phyloP scores from a whole-genome alignment of 2,113 vertebrate genomes.

The Muntiacus muntjak region DNA sequence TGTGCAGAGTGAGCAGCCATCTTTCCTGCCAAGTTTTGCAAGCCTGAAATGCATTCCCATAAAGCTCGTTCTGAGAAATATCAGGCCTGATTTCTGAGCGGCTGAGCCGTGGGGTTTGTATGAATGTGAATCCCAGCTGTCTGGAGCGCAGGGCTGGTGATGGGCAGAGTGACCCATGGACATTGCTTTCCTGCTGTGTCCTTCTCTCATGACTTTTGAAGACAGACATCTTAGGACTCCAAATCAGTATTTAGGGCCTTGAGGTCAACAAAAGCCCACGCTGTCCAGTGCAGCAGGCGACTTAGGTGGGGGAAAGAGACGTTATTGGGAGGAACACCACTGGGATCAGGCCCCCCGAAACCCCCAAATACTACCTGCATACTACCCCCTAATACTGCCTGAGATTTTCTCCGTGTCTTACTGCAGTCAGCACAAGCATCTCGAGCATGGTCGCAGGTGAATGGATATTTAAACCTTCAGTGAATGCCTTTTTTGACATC shows the following conservation, averaged over 20 bases:
- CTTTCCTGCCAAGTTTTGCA: slow-evolving; percentile 39
- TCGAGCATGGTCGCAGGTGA: not conserved
- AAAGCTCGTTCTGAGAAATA: slow-evolving; percentile 21
- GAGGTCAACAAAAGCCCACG: not conserved
- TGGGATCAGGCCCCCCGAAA: not conserved
- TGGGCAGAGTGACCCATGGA: not conserved
- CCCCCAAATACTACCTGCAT: not conserved
- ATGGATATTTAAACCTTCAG: not conserved
- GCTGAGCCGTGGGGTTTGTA: not conserved
- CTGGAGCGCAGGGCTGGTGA: rapidly evolving
- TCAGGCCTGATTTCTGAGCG: not conserved
- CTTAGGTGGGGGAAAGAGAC: not conserved
- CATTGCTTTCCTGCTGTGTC: not conserved
- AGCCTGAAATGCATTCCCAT: slow-evolving; percentile 37
- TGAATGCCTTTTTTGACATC: not conserved
- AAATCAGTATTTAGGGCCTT: not conserved
- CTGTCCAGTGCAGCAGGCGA: no score
- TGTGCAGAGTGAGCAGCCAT: not conserved
- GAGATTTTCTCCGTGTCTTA: not conserved
- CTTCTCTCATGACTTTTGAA: not conserved
- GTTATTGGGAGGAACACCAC: rapidly evolving
- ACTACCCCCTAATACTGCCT: not conserved
- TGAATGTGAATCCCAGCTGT: slow-evolving; percentile 1
- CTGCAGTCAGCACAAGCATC: not conserved
- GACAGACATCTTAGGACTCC: not conserved